phyloP scores from a whole-genome alignment of 53 echinoderm and acorn worm genomes.

The Astropecten irregularis region DNA sequence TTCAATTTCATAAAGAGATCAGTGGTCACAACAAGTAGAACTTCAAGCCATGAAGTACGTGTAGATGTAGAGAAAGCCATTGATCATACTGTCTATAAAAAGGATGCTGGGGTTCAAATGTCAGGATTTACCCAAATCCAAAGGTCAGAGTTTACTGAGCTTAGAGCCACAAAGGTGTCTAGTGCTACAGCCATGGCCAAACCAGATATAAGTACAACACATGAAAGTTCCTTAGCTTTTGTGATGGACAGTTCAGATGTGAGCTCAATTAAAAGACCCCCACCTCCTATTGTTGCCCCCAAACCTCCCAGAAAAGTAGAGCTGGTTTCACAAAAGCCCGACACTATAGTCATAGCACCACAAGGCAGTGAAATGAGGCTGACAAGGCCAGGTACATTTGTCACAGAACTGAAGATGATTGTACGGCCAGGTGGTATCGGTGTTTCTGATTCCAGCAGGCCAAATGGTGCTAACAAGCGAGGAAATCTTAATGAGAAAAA shows the following conservation, averaged over 20 bases:
- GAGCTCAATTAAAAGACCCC: slow-evolving; percentile 46
- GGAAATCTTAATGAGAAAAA: background rate
- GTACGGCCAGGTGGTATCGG: slow-evolving; percentile 33
- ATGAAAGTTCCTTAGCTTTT: slow-evolving; percentile 12
- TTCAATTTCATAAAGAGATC: slow-evolving; percentile 13
- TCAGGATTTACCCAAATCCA: slow-evolving; percentile 23
- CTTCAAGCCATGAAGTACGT: slow-evolving; percentile 10
- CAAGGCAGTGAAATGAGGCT: slow-evolving; percentile 18
- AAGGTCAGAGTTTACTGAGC: slow-evolving; percentile 5
- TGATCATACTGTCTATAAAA: background rate
- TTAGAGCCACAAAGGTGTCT: background rate
- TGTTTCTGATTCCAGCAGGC: background rate
- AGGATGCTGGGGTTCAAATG: slow-evolving; percentile 43
- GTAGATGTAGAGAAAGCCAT: slow-evolving; percentile 8
- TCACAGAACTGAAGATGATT: slow-evolving; percentile 45
- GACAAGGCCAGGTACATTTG: slow-evolving; percentile 32
- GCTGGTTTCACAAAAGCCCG: background rate
- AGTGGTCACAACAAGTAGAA: background rate
- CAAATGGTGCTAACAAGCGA: too few relatives aligned
- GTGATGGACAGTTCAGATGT: slow-evolving; percentile 21
- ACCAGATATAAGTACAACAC: background rate
- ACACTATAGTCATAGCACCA: slow-evolving; percentile 27
- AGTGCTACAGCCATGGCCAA: background rate
- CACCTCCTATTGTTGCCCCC: slow-evolving; percentile 2
- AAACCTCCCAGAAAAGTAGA: background rate